Evolutionary conservation across 2,888 invertebrate species (phyloP), one percentile per base, ranked within the genome.

Genomic region (Biston betularia): DNA sequence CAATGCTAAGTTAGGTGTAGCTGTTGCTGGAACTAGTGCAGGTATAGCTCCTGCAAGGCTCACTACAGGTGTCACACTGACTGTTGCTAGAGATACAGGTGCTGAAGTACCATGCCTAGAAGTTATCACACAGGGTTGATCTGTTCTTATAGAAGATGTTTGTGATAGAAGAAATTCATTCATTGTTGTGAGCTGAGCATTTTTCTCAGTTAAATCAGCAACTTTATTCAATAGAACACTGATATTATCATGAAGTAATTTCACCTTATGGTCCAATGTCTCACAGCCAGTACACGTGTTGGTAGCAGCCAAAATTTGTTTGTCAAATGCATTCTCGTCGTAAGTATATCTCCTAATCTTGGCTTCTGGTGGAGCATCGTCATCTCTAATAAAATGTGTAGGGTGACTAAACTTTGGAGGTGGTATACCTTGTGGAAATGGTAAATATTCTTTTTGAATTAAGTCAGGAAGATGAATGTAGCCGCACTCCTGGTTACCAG

Each of bases 111-210:
- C 88, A 80, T 93, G 93, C 64, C 93, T 83, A 15, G 93, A 93
- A 64, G 93, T 93, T 61, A 93, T 93, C 12, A 93, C 93, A 84
- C 93, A 93, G 2, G 93, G 84, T 65, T 92, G 93, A 65, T 90
- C 93, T 69, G 81, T 81, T 77, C 92, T 85, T 15, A 92, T 78
- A 54, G 91, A 87, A 65, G 90, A 88, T 55, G 92, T 91, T 72
- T 93, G 93, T 75, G 87, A 88, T 56, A 93, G 73, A 72, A 93
- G 81, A 85, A 93, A 92, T 75, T 93, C 93, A 88, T 93, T 93
- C 93, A 93, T 93, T 44, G 91, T 88, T 57, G 93, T 90, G 42
- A 93, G 76, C 62, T 93, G 93, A 50, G 84, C 75, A 88, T 93
- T 93, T 70, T 93, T 93, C 74, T 93, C 93, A 60, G 89, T 86